Conservation (phyloP, 1,140 invertebrate species). For the Eriocheir sinensis region DNA sequence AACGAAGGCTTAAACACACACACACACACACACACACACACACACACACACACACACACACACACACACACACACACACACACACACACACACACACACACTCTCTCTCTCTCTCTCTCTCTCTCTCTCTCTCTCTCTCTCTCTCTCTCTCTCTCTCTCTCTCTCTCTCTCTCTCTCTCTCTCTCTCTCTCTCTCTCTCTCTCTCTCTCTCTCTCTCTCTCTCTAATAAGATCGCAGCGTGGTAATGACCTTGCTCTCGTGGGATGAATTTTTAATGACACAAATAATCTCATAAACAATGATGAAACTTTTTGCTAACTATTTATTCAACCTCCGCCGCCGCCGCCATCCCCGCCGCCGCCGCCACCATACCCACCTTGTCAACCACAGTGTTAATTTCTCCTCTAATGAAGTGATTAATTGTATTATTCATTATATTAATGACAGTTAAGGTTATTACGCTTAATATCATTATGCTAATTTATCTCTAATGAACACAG, state of each 20-base stretch:
- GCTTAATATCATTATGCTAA: constrained; percentile 65
- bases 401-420: constrained; percentile 62
- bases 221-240: not conserved
- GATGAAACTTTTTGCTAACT: constrained; percentile 19
- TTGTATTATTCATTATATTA: constrained; percentile 62
- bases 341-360: no score
- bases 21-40: not conserved
- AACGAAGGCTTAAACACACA: not conserved
- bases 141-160: not conserved
- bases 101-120: not conserved
- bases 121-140: not conserved
- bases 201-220: not conserved
- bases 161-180: not conserved
- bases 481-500: constrained; percentile 49
- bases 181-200: not conserved
- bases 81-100: not conserved
- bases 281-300: constrained; percentile 32
- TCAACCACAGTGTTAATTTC: constrained; percentile 52
- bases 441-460: constrained; percentile 52
- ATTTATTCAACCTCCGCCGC: not conserved
- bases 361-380: constrained; percentile 32
- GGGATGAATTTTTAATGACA: constrained; percentile 48
- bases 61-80: not conserved
- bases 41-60: not conserved
- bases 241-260: constrained; percentile 29